Evolutionary conservation across 1,140 invertebrate genomes (phyloP).

Genomic region (Acromyrmex charruanus): DNA sequence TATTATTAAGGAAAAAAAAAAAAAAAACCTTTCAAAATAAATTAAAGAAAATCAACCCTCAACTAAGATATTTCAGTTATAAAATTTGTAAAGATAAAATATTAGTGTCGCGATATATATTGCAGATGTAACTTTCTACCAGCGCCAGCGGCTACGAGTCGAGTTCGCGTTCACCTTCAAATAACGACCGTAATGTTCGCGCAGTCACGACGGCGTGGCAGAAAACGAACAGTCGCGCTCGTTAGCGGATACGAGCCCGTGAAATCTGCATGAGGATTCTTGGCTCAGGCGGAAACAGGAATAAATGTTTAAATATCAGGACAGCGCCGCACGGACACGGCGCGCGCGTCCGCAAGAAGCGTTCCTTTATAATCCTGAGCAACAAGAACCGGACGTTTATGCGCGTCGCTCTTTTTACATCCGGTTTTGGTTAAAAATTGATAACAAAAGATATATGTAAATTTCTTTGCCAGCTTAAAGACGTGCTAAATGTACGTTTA

Average conservation of each 20-base stretch:
- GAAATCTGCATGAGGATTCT: conserved; percentile 56
- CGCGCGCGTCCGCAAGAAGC: neutral
- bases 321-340: neutral
- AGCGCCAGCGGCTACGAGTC: neutral
- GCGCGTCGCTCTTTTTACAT: neutral
- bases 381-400: conserved; percentile 24
- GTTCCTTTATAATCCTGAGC: conserved; percentile 24
- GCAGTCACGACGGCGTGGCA: conserved; percentile 42
- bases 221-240: conserved; percentile 52
- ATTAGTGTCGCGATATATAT: conserved; percentile 2
- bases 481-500: neutral
- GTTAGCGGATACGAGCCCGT: conserved; percentile 43
- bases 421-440: conserved; percentile 23
- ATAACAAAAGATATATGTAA: neutral
- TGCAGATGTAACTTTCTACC: neutral
- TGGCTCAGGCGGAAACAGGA: conserved; percentile 25
- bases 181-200: conserved; percentile 50
- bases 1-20: too few species aligned
- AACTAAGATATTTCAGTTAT: conserved; percentile 7
- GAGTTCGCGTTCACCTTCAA: conserved; percentile 27
- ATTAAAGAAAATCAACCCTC: neutral
- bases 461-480: neutral
- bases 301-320: conserved; percentile 55
- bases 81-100: conserved; percentile 43
- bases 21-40: neutral